Evolutionary conservation across 1,140 invertebrate species (phyloP), one percentile per base, ranked within the genome.

Genomic region (Rhopalosiphum padi): DNA sequence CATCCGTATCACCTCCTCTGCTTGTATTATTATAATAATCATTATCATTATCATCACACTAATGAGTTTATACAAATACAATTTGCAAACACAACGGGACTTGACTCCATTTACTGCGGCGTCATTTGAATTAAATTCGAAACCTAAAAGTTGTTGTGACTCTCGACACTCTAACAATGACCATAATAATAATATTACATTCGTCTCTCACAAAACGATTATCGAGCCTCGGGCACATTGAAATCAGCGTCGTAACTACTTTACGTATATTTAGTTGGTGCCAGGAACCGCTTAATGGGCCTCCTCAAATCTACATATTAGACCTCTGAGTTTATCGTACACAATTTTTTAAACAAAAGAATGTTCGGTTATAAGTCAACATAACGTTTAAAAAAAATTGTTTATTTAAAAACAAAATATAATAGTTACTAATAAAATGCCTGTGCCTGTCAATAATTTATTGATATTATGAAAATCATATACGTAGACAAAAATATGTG

Each of bases 41-140:
- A 60, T 60, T 30, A 60, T 30, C 1, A 60, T 68, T 4, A n/a
- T n/a, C 30, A n/a, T 68, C 60, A 15, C 60, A 21, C 30, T 68
- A 68, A 77, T 77, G 30, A 35, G 60, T 77, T 77, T 77, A 68
- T n/a, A 77, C 30, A n/a, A 21, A 77, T 77, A n/a, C 30, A 77
- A 77, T 77, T 77, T 77, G n/a, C n/a, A 77, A 35, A n/a, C 15
- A 18, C 60, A 15, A 77, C 60, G 30, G 30, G 30, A n/a, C 60
- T 77, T 35, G 15, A 77, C n/a, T 77, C 0, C 60, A n/a, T n/a
- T 77, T 77, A n/a, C 60, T 21, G 60, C 15, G 30, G 15, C 15
- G n/a, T 77, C 60, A 77, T 77, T 77, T 77, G n/a, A 77, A 77
- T 77, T 6, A 77, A 68, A 77, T n/a, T 77, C 60, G 60, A 77